Conservation (phyloP, 2,797 vertebrate genomes). For the Anas acuta region DNA sequence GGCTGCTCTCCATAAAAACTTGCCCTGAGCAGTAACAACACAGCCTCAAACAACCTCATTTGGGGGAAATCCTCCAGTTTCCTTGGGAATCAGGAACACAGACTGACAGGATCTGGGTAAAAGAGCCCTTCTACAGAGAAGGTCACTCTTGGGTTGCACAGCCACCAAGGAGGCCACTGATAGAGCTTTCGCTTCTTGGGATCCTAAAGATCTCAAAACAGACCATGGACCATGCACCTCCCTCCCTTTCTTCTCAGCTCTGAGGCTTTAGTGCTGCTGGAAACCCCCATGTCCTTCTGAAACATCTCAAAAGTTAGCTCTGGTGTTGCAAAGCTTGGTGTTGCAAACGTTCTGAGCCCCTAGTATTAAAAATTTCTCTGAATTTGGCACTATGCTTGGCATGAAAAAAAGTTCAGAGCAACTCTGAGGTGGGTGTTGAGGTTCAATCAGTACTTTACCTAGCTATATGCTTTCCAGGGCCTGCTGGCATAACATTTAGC, state of each 20-base stretch:
- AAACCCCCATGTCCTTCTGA: not conserved
- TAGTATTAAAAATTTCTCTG: not conserved
- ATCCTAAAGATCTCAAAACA: not conserved
- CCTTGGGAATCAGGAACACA: not conserved
- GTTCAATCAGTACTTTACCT: not conserved
- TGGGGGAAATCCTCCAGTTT: not conserved
- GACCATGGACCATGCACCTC: not conserved
- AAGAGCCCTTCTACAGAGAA: not conserved
- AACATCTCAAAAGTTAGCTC: not conserved
- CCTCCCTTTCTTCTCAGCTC: not conserved
- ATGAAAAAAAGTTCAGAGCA: not conserved
- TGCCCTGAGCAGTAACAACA: not conserved
- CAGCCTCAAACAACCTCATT: not conserved
- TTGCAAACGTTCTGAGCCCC: not conserved
- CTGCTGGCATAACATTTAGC: not conserved
- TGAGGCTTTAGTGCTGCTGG: not conserved
- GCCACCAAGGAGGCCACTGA: not conserved
- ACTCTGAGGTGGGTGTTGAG: not conserved
- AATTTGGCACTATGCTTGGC: not conserved
- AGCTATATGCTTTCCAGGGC: not conserved
- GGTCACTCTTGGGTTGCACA: not conserved
- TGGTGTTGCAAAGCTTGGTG: not conserved
- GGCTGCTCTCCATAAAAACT: not conserved
- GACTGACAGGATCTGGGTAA: not conserved
- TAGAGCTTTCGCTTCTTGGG: not conserved